phyloP scores from a whole-genome alignment of 1,140 invertebrate species.

The Spodoptera frugiperda region DNA sequence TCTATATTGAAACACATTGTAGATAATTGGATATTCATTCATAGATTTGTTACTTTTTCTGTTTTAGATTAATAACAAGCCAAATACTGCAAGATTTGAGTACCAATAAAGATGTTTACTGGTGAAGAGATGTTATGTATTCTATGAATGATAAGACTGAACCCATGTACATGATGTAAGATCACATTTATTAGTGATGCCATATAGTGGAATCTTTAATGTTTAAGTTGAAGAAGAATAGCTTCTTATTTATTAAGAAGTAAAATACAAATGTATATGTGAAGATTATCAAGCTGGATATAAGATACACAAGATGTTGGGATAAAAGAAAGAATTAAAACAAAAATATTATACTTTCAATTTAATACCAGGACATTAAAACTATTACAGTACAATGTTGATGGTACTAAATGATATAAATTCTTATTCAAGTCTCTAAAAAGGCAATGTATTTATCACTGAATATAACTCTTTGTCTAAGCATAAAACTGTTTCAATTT shows the following conservation, averaged over 20 bases:
- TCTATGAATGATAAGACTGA: neutral
- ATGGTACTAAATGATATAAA: slow-evolving; percentile 38
- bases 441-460: slow-evolving; percentile 67
- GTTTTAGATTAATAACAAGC: slow-evolving; percentile 78
- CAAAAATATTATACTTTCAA: slow-evolving; percentile 52
- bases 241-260: too few species aligned
- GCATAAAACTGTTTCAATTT: slow-evolving; percentile 21
- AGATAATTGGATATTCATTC: too few species aligned
- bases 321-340: neutral
- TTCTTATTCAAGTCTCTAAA: slow-evolving; percentile 37
- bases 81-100: slow-evolving; percentile 76
- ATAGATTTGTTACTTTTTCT: neutral
- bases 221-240: too few species aligned
- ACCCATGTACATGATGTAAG: neutral
- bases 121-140: slow-evolving; percentile 52
- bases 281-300: too few species aligned
- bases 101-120: slow-evolving; percentile 75
- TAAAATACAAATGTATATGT: too few species aligned
- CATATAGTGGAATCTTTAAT: too few species aligned
- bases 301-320: too few species aligned
- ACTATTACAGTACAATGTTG: slow-evolving; percentile 58
- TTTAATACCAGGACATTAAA: slow-evolving; percentile 57
- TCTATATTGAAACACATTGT: too few species aligned
- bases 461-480: slow-evolving; percentile 46
- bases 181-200: too few species aligned